Base-by-base conservation (phyloP, 2,888 invertebrate genomes). In the Nemurella pictetii region DNA sequence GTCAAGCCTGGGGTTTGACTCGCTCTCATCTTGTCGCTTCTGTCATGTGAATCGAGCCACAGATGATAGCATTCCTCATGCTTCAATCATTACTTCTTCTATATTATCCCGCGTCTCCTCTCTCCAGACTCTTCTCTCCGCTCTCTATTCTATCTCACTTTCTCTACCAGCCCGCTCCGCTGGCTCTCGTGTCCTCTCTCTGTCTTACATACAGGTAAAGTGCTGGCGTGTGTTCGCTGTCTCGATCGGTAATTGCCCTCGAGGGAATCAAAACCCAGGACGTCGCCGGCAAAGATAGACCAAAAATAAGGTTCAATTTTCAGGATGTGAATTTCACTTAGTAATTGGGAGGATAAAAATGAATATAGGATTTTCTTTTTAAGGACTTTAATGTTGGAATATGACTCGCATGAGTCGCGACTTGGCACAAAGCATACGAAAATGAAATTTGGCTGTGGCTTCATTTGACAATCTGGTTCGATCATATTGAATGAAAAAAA, bases 1-100 rank as follows among this genome's bases (percentile, higher is more conserved):
- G 55, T 55, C 55, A 74, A 55, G 85, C 85, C 84, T 80, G 82
- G 36, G 84, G 84, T 84, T 82, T 75, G 82, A 36, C 32, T 78
- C 85, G 9, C 74, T 36, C n/a, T n/a, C n/a, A n/a, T n/a, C n/a
- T 9, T 5, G 25, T 12, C 20, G 28, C 25, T 9, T 77, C 4
- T 28, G 20, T 78, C 78, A 78, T 81, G 86, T 87, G 86, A 86
- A 87, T 85, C 85, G 86, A 86, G 86, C 86, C 86, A 86, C 84
- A 83, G 84, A 83, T 87, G 84, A 87, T 86, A 85, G 84, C 84
- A 87, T 87, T 87, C 82, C 84, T 84, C 85, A 86, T 89, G 91
- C 91, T 86, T 77, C 86, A 86, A 85, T 86, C 86, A 86, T 83
- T 86, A 28, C 83, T 73, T 80, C 77, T 55, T 55, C 15, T 12